Percentiles rank a stretch among this genome's conserved stretches.
Evolutionary conservation across 2,797 vertebrate genomes (phyloP).

Genomic region (Scyliorhinus canicula): DNA sequence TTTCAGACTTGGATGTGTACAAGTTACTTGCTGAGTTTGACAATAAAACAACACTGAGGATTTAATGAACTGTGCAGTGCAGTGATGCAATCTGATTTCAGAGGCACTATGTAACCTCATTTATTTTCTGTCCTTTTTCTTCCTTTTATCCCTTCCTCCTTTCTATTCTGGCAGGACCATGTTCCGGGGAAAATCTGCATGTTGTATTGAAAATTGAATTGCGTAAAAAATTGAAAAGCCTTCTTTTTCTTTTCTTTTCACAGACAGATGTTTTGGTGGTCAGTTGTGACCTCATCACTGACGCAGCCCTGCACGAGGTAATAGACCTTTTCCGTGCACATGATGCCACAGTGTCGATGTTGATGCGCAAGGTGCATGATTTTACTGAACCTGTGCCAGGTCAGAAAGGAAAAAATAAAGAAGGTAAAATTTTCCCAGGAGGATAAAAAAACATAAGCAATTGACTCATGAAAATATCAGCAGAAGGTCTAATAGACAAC

Average conservation of each 20-base stretch:
- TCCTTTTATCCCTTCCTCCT: neutral
- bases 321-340: conserved; percentile 92
- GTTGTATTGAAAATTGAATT: conserved; percentile 26
- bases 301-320: conserved; percentile 85
- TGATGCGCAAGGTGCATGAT: conserved; percentile 87
- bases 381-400: conserved; percentile 80
- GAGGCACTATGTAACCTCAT: neutral
- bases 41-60: neutral
- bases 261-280: conserved; percentile 89
- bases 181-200: conserved; percentile 11
- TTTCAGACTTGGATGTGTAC: neutral
- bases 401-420: conserved; percentile 89
- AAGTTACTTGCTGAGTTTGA: neutral
- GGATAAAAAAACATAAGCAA: neutral
- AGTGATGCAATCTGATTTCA: too few species aligned
- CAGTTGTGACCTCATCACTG: conserved; percentile 93
- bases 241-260: neutral
- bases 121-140: neutral
- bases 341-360: conserved; percentile 86
- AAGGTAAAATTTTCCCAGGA: conserved; percentile 62
- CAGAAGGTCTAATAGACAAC: neutral
- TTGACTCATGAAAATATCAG: neutral
- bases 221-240: conserved; percentile 35
- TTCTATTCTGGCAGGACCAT: neutral
- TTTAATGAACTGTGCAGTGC: neutral